Evolutionary conservation across 2,888 invertebrate genomes (phyloP), one percentile per base, ranked within the genome.

Genomic region (Drosophila maculinotata): DNA sequence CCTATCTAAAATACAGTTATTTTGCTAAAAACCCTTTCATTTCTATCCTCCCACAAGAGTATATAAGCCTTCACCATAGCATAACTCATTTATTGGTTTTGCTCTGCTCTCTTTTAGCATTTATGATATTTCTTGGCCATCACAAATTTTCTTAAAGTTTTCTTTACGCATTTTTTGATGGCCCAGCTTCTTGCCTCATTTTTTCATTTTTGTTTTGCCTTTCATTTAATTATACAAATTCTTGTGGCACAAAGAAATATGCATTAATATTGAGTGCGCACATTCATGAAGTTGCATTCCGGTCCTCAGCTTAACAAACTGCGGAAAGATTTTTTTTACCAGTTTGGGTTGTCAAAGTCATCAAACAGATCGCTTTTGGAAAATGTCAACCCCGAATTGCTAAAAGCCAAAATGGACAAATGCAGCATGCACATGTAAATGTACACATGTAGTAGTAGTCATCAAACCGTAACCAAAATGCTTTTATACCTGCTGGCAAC

Each of bases 141-240:
- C 83, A 71, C 69, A 75, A 64, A 75, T 65, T 79, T 79, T 69
- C 53, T 62, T 73, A 42, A 58, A 59, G 60, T 71, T 68, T 68
- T 44, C 59, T 42, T 20, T 36, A 25, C 45, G 52, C 48, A 62
- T 52, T 53, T 64, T 63, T 51, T 36, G 41, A 33, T 51, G 36
- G 17, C 12, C 49, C 36, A 42, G 36, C 38, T 48, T 62, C 48
- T 52, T 57, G 49, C 59, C 41, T 45, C n/a, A 52, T 49, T 47
- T 49, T 33, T 25, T 38, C 30, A 30, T 66, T 75, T 48, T 76
- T 60, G 64, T 54, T 62, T 69, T 54, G 57, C 57, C 58, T 49
- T 33, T 28, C 53, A 85, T 85, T 85, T 82, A 80, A 88, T 85
- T 85, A 83, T 83, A 74, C 64, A 86, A 82, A 84, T 86, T 69